Evolutionary conservation across 2,113 vertebrate genomes (phyloP).

Genomic region (Pitta sordida): DNA sequence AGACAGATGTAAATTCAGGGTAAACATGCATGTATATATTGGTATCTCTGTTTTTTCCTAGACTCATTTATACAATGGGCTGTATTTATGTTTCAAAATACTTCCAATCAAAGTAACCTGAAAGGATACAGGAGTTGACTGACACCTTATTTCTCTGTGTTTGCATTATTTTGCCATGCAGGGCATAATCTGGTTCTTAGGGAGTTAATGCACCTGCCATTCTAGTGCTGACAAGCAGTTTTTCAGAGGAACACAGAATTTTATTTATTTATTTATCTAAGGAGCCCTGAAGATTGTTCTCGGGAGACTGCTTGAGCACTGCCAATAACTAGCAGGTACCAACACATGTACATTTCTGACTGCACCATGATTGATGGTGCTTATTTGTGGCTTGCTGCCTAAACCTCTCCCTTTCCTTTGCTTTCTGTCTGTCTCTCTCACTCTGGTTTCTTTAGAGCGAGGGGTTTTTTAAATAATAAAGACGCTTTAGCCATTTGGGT

Average conservation of each 20-base stretch:
- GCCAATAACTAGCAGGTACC: constrained; percentile 82
- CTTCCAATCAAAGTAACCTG: neutral
- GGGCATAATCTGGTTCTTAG: constrained; percentile 84
- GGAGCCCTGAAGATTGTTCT: constrained; percentile 68
- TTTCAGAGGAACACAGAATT: constrained; percentile 74
- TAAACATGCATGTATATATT: neutral
- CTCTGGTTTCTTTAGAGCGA: neutral
- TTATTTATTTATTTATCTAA: constrained; percentile 48
- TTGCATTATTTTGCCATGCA: constrained; percentile 69
- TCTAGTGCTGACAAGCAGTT: constrained; percentile 86
- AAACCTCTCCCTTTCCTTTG: constrained; percentile 70
- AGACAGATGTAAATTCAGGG: neutral
- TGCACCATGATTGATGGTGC: constrained; percentile 87
- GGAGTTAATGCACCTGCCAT: constrained; percentile 92
- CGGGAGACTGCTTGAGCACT: constrained; percentile 74
- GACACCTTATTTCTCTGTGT: constrained; percentile 62
- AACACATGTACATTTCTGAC: constrained; percentile 84
- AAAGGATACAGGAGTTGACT: neutral
- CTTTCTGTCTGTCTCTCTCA: constrained; percentile 36
- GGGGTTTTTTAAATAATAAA: constrained; percentile 27
- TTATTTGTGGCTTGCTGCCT: constrained; percentile 86
- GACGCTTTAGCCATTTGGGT: constrained; percentile 21
- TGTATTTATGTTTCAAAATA: neutral
- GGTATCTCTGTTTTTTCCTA: neutral
- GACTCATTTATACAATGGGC: neutral